phyloP scores from a whole-genome alignment of 2,888 invertebrate genomes.

The Drosophila hawaiiensis region DNA sequence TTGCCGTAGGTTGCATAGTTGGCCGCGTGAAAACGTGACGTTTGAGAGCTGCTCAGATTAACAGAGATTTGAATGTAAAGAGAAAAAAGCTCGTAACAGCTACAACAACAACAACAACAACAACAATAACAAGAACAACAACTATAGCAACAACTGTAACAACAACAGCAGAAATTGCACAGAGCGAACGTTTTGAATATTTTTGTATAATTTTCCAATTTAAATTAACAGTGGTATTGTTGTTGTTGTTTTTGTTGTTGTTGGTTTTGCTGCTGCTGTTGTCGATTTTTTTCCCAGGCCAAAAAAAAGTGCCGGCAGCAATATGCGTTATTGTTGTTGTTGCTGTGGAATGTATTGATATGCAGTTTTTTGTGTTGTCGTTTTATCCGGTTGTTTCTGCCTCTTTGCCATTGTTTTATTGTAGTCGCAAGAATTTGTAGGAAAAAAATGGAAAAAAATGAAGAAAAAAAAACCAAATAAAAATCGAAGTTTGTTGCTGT shows the following conservation, averaged over 20 bases:
- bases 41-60: slow-evolving; percentile 77
- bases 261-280: slow-evolving; percentile 28
- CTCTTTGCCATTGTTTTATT: slow-evolving; percentile 63
- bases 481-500: slow-evolving; percentile 30
- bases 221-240: slow-evolving; percentile 78
- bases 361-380: slow-evolving; percentile 6
- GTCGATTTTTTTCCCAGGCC: slow-evolving; percentile 83
- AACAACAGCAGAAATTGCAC: slow-evolving; percentile 36
- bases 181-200: slow-evolving; percentile 76
- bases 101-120: slow-evolving; percentile 28
- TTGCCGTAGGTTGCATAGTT: slow-evolving; percentile 65
- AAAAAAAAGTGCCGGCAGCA: slow-evolving; percentile 63
- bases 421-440: slow-evolving; percentile 46
- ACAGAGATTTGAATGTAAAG: slow-evolving; percentile 74
- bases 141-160: slow-evolving; percentile 17
- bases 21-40: slow-evolving; percentile 84
- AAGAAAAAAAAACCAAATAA: slow-evolving; percentile 1
- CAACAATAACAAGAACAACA: slow-evolving; percentile 10
- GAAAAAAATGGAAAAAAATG: slow-evolving; percentile 15
- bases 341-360: slow-evolving; percentile 1
- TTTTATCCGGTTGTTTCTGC: slow-evolving; percentile 17
- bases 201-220: slow-evolving; percentile 85
- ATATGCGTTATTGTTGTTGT: slow-evolving; percentile 59
- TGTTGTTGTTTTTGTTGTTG: slow-evolving; percentile 41
- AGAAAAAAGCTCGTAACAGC: slow-evolving; percentile 51